phyloP scores from a whole-genome alignment of 2,888 invertebrate species.

The Ptychoptera albimana region DNA sequence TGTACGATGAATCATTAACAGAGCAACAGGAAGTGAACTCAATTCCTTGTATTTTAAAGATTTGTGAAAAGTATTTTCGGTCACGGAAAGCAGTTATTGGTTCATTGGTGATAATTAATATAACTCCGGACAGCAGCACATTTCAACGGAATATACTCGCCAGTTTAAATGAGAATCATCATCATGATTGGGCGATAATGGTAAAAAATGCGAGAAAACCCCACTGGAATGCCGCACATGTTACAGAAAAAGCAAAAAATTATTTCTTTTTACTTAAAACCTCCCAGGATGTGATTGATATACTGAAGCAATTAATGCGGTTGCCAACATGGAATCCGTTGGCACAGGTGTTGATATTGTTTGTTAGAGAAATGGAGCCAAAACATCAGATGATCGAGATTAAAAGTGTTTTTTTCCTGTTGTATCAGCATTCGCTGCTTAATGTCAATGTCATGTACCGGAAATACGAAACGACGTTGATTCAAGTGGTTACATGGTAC shows the following conservation, averaged over 20 bases:
- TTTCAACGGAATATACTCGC: slow-evolving; percentile 5
- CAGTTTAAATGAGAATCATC: slow-evolving; percentile 6
- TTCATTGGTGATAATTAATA: slow-evolving; percentile 8
- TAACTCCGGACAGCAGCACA: slow-evolving; percentile 2
- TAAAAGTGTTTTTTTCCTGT: slow-evolving; percentile 9
- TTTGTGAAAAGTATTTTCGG: slow-evolving; percentile 10
- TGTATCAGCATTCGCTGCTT: slow-evolving; percentile 22
- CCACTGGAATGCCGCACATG: slow-evolving; percentile 2
- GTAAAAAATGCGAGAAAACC: slow-evolving; percentile 6
- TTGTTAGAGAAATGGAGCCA: slow-evolving; percentile 16
- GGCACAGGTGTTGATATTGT: slow-evolving; percentile 25
- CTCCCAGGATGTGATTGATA: slow-evolving; percentile 21
- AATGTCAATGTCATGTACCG: slow-evolving; percentile 25
- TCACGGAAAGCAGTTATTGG: slow-evolving; percentile 7
- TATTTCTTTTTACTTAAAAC: slow-evolving; percentile 23
- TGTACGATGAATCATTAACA: no score
- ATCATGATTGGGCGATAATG: slow-evolving; percentile 8
- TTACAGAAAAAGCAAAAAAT: slow-evolving; percentile 22
- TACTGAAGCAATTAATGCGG: slow-evolving; percentile 20
- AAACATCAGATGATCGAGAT: slow-evolving; percentile 16
- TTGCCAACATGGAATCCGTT: slow-evolving; percentile 26
- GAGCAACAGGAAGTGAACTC: background rate
- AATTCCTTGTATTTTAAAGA: slow-evolving; percentile 8
- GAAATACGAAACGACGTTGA: slow-evolving; percentile 17
- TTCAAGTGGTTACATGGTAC: slow-evolving; percentile 21